Evolutionary conservation across 2,113 vertebrate genomes (phyloP).

Genomic region (Meriones unguiculatus): DNA sequence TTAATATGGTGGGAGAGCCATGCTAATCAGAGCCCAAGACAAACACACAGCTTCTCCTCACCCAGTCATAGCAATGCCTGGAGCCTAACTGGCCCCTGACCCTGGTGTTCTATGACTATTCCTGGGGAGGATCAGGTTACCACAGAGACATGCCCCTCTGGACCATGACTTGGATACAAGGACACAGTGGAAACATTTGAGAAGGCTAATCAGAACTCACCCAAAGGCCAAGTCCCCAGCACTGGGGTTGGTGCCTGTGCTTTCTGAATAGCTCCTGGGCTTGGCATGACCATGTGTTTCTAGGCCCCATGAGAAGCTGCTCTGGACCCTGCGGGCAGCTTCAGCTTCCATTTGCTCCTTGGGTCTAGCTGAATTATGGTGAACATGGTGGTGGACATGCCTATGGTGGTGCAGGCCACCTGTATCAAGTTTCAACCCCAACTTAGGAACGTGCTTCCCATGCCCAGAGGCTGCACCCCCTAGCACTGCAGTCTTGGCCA

Average conservation of each 20-base stretch:
- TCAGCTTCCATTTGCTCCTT: slow-evolving; percentile 92
- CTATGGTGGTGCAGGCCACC: slow-evolving; percentile 92
- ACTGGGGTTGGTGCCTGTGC: slow-evolving; percentile 81
- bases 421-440: slow-evolving; percentile 89
- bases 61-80: background rate
- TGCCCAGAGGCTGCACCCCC: slow-evolving; percentile 85
- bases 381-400: slow-evolving; percentile 92
- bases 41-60: background rate
- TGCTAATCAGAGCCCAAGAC: background rate
- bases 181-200: background rate
- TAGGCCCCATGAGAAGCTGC: slow-evolving; percentile 88
- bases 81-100: background rate
- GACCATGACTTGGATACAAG: background rate
- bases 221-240: slow-evolving; percentile 91
- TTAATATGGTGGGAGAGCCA: background rate
- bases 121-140: background rate
- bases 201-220: slow-evolving; percentile 79
- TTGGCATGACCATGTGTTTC: slow-evolving; percentile 92
- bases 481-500: slow-evolving; percentile 86
- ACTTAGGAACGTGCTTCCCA: slow-evolving; percentile 89
- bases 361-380: slow-evolving; percentile 89
- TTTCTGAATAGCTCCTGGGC: slow-evolving; percentile 92
- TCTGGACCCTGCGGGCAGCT: slow-evolving; percentile 86
- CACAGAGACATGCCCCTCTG: too few relatives aligned
- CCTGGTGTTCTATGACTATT: background rate